phyloP scores from a whole-genome alignment of 2,113 vertebrate genomes.

The Hemichromis elongatus region DNA sequence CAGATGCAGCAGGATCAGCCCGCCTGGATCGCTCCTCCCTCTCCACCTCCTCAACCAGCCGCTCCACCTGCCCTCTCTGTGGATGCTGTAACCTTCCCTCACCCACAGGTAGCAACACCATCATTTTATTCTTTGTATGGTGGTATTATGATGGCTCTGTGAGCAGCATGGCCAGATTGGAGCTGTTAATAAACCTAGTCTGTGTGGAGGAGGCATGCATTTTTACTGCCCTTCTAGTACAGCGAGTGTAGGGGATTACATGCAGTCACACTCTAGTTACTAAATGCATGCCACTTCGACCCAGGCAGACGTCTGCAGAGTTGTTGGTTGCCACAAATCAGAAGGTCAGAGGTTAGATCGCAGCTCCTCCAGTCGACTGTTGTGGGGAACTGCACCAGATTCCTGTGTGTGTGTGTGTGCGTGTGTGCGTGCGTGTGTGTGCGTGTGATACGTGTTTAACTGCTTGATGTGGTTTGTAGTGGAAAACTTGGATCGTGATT shows the following conservation, averaged over 20 bases:
- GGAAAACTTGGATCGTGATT: neutral
- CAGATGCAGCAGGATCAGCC: neutral
- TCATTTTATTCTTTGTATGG: neutral
- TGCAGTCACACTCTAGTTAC: neutral
- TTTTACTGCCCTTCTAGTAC: neutral
- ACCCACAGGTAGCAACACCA: slow-evolving; percentile 65
- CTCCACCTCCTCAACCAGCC: neutral
- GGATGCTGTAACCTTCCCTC: neutral
- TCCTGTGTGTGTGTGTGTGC: neutral
- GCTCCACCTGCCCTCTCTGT: neutral
- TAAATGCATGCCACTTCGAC: neutral
- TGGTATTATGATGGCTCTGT: neutral
- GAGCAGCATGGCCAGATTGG: too few species aligned
- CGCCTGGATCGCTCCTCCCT: neutral
- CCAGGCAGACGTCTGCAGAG: neutral
- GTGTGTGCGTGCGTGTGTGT: too few species aligned
- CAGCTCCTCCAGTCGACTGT: neutral
- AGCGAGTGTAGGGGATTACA: neutral
- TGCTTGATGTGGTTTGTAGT: neutral
- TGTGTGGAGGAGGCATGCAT: neutral
- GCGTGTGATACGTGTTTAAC: neutral
- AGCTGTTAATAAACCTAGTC: neutral
- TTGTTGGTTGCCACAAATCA: neutral
- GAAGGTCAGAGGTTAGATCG: neutral
- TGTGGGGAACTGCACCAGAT: neutral